Percentiles rank a stretch among this genome's conserved stretches.
Conservation (phyloP, 2,113 vertebrate species). For the Otus sunia region DNA sequence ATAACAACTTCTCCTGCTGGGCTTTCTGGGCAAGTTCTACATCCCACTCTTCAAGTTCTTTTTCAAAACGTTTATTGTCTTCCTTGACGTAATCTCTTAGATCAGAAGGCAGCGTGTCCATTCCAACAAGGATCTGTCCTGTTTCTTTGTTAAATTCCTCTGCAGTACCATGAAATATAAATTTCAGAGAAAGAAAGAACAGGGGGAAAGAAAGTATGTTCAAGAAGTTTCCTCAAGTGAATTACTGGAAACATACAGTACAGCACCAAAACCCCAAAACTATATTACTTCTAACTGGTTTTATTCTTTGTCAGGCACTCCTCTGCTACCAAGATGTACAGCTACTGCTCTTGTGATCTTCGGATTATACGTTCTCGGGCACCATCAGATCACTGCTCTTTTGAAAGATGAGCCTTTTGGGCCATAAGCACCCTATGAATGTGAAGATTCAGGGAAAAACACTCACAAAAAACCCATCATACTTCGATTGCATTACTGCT, state of each 20-base stretch:
- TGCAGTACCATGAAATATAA: constrained; percentile 55
- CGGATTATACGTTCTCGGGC: neutral
- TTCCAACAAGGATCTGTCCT: constrained; percentile 87
- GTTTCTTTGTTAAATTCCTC: constrained; percentile 97
- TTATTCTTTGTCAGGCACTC: neutral
- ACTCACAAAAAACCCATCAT: neutral
- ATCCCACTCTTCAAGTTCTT: constrained; percentile 93
- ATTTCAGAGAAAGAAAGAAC: neutral
- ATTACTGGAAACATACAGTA: neutral
- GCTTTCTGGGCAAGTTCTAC: constrained; percentile 84
- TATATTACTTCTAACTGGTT: neutral
- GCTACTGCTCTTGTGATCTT: neutral
- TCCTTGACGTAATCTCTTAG: constrained; percentile 91
- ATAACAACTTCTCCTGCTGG: constrained; percentile 87
- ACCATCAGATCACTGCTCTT: neutral
- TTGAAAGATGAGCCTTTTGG: neutral
- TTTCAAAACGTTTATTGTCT: constrained; percentile 91
- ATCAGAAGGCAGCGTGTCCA: constrained; percentile 92
- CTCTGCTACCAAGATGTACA: neutral
- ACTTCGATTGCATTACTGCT: neutral
- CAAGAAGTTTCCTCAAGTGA: neutral
- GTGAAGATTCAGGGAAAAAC: neutral
- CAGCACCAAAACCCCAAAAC: neutral
- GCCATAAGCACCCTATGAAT: neutral
- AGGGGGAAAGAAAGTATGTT: neutral